These are phyloP conservation scores for Cheiracanthium punctorium DNA, from an alignment of 2,888 invertebrate genomes.

Conservation along the genomic window DNA sequence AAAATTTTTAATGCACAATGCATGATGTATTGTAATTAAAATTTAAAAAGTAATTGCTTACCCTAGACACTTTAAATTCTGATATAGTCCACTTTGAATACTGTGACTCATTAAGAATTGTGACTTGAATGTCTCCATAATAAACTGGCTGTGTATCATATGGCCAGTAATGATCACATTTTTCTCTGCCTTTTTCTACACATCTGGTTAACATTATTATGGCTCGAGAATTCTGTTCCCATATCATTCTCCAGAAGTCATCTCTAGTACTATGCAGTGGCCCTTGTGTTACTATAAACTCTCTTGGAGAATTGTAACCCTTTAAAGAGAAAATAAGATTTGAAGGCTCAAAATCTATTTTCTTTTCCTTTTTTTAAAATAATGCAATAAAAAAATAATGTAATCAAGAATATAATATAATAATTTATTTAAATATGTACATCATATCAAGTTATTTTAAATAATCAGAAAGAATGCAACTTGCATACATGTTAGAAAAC, in stretches of 20 bases:
- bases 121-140: slow-evolving; percentile 96
- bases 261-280: slow-evolving; percentile 96
- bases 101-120: slow-evolving; percentile 92
- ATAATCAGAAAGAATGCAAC: too few species aligned
- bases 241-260: slow-evolving; percentile 99
- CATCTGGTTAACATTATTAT: slow-evolving; percentile 98
- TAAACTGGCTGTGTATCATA: slow-evolving; percentile 94
- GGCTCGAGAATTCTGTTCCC: slow-evolving; percentile 97
- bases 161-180: slow-evolving; percentile 94
- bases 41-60: slow-evolving; percentile 1
- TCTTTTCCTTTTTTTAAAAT: too few species aligned
- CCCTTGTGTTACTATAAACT: slow-evolving; percentile 98
- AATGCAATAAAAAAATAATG: too few species aligned
- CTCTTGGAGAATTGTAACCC: slow-evolving; percentile 94
- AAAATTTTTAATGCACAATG: too few species aligned
- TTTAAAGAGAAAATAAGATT: slow-evolving; percentile 78
- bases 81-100: slow-evolving; percentile 97
- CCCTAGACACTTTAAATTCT: slow-evolving; percentile 86
- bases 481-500: too few species aligned
- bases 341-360: too few species aligned
- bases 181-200: slow-evolving; percentile 85
- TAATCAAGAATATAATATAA: too few species aligned
- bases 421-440: too few species aligned
- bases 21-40: too few species aligned
- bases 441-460: too few species aligned